Evolutionary conservation across 2,888 invertebrate genomes (phyloP).

Genomic region (Leptogaster cylindrica): DNA sequence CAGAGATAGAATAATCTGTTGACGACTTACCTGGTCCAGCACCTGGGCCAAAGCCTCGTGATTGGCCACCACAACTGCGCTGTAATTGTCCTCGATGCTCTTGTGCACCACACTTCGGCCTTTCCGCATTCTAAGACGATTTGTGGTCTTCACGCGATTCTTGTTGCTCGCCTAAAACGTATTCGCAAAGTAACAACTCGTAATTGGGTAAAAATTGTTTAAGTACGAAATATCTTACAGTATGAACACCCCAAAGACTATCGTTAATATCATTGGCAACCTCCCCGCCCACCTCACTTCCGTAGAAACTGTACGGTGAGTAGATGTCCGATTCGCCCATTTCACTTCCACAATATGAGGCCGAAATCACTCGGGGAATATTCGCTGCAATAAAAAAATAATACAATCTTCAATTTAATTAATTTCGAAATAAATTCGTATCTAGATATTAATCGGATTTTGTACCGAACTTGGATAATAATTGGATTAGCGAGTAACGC

Average conservation of each 20-base stretch:
- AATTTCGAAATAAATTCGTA: too few species aligned
- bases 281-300: slow-evolving; percentile 65
- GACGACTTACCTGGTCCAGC: slow-evolving; percentile 76
- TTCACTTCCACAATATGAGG: slow-evolving; percentile 84
- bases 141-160: slow-evolving; percentile 65
- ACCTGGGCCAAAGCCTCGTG: slow-evolving; percentile 89
- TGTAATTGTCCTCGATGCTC: slow-evolving; percentile 88
- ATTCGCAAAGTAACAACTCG: slow-evolving; percentile 32
- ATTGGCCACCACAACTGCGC: slow-evolving; percentile 87
- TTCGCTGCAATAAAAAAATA: slow-evolving; percentile 53
- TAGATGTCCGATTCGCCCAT: slow-evolving; percentile 82
- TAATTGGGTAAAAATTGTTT: slow-evolving; percentile 10
- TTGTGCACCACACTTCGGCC: slow-evolving; percentile 83
- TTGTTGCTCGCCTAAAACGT: slow-evolving; percentile 54
- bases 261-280: slow-evolving; percentile 60
- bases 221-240: slow-evolving; percentile 50
- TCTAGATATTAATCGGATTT: too few species aligned
- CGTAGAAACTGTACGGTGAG: slow-evolving; percentile 78
- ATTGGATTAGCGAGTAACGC: too few species aligned
- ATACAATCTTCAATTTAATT: neutral
- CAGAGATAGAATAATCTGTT: neutral
- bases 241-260: slow-evolving; percentile 60
- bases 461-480: too few species aligned
- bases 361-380: slow-evolving; percentile 68
- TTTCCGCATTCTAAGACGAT: slow-evolving; percentile 76